Evolutionary conservation across 2,113 vertebrate species (phyloP).

Genomic region (Athene cunicularia): DNA sequence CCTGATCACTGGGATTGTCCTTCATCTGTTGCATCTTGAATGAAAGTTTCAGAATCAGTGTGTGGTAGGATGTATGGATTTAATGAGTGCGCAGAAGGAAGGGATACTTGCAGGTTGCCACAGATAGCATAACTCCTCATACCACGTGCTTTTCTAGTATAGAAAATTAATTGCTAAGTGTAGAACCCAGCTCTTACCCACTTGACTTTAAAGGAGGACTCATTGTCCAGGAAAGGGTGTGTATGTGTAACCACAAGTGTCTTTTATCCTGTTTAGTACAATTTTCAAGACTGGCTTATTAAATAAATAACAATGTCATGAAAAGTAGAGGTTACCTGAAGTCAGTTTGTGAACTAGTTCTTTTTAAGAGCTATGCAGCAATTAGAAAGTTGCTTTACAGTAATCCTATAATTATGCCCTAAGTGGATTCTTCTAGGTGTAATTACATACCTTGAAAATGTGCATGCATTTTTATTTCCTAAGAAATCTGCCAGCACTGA

Average conservation of each 20-base stretch:
- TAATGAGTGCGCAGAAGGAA: not conserved
- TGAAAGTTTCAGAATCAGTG: not conserved
- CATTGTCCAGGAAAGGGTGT: fast-evolving
- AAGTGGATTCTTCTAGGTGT: not conserved
- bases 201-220: not conserved
- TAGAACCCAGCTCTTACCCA: not conserved
- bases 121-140: not conserved
- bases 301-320: not conserved
- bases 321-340: not conserved
- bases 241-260: not conserved
- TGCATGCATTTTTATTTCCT: not conserved
- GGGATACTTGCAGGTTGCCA: not conserved
- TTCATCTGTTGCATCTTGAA: not conserved
- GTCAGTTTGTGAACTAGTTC: not conserved
- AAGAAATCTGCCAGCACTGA: not conserved
- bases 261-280: not conserved
- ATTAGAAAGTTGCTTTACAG: not conserved
- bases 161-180: not conserved
- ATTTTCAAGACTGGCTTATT: not conserved
- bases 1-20: not conserved
- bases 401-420: slow-evolving; percentile 16
- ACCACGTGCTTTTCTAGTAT: not conserved
- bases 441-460: not conserved
- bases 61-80: not conserved
- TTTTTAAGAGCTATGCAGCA: not conserved